Evolutionary conservation across 1,140 invertebrate species (phyloP).

Genomic region (Sitobion miscanthi): DNA sequence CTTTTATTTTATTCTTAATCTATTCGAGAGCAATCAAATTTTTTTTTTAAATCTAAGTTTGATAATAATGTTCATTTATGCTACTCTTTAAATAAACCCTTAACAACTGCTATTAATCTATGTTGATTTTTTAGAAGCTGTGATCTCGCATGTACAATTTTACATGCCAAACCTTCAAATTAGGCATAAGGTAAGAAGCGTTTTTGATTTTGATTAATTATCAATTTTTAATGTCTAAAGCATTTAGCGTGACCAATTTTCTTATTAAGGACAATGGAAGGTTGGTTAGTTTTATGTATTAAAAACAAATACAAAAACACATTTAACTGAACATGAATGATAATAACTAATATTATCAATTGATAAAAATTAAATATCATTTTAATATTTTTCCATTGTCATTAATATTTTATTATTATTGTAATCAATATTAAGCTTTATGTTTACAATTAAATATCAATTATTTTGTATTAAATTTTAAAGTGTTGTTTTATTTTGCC

Average conservation of each 20-base stretch:
- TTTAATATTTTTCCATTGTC: neutral
- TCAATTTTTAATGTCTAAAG: neutral
- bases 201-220: slow-evolving; percentile 5
- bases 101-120: slow-evolving; percentile 47
- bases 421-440: neutral
- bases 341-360: neutral
- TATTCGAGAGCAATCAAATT: neutral
- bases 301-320: neutral
- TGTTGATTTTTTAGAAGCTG: slow-evolving; percentile 55
- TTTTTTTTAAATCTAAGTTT: neutral
- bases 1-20: neutral
- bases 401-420: neutral
- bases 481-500: neutral
- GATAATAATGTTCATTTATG: neutral
- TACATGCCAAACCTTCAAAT: slow-evolving; percentile 48
- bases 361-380: neutral
- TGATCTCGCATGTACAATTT: slow-evolving; percentile 51
- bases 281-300: neutral
- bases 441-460: neutral
- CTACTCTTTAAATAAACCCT: neutral
- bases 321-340: neutral
- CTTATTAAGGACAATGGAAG: slow-evolving; percentile 4
- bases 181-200: slow-evolving; percentile 48
- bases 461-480: neutral
- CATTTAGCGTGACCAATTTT: slow-evolving; percentile 50